Percentiles rank a stretch among this genome's conserved stretches.
These are phyloP conservation scores for Ferdinandea cuprea DNA, from an alignment of 2,888 invertebrate genomes.

Conservation along the genomic window DNA sequence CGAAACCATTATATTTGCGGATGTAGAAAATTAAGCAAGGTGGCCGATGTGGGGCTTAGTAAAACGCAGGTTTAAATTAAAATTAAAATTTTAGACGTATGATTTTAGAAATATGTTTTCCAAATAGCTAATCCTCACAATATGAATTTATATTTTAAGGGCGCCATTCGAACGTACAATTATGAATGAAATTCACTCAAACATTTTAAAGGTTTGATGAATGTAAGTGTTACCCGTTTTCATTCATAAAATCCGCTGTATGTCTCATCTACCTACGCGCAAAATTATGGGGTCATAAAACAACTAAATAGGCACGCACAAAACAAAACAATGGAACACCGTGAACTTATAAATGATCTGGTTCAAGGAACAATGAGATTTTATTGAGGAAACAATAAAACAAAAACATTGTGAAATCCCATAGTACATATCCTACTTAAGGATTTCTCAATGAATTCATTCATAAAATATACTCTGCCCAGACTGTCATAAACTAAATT, in stretches of 20 bases:
- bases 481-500: slow-evolving; percentile 30
- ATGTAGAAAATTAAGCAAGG: no score
- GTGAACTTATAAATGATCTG: slow-evolving; percentile 48
- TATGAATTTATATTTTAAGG: no score
- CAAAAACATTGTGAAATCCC: slow-evolving; percentile 22
- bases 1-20: no score
- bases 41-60: no score
- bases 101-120: no score
- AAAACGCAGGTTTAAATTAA: no score
- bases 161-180: no score
- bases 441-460: slow-evolving; percentile 19
- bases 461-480: slow-evolving; percentile 6
- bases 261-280: slow-evolving; percentile 13
- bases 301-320: slow-evolving; percentile 43
- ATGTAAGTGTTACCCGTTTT: background rate
- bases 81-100: no score
- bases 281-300: slow-evolving; percentile 24
- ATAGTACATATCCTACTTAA: slow-evolving; percentile 6
- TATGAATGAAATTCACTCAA: no score
- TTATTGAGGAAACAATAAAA: slow-evolving; percentile 52
- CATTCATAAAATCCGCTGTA: slow-evolving; percentile 5
- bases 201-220: no score
- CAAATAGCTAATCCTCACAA: no score
- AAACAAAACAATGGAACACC: slow-evolving; percentile 27
- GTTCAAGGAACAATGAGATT: slow-evolving; percentile 33